Evolutionary conservation across 92 coral and sea anemone species (phyloP), one percentile per base, ranked within the genome.

Genomic region (Zoanthus sansibaricus): DNA sequence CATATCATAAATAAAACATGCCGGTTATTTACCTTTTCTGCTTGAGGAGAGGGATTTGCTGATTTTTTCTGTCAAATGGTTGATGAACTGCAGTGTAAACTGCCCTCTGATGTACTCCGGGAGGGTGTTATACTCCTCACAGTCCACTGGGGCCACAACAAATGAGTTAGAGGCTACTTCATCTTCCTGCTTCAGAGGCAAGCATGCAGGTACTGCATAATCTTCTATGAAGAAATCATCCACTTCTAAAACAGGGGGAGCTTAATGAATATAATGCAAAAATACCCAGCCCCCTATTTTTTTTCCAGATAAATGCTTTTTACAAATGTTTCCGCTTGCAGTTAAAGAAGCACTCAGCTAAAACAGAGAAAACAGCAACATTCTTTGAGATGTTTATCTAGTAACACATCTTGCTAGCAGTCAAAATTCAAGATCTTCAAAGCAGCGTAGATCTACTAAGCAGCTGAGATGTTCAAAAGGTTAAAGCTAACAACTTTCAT

Each of bases 31-130:
- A 92, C 95, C 89, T 92, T 56, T 74, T 30, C 17, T 87, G 71
- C 56, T 79, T 44, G 77, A 66, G 13, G 83, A 75, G 18, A 91
- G 86, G 75, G 76, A 90, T 70, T 45, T 71, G 86, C 88, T 82
- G 16, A 87, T 77, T 76, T 80, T 73, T 9, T 17, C 20, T 2
- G 92, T 82, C 79, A 88, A 86, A 9, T 86, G 83, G 30, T 93
- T 93, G 69, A 93, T 87, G 88, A 75, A 45, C 30, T 91, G 82
- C 51, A 93, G 21, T 42, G 87, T 89, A 80, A 93, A 93, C 77
- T 93, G 96, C 12, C 67, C 83, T 68, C 83, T 86, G 86, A 93
- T 89, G 64, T 91, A 93, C 12, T 71, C 90, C 0, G 96, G 94
- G 12, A 93, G 80, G 9, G 54, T 78, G 20, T 32, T 48, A 30